A percentile compares a stretch with the other conserved stretches of the same genome.
These are phyloP conservation scores for Leptothorax acervorum DNA, from an alignment of 2,888 invertebrate species.

Conservation along the genomic window DNA sequence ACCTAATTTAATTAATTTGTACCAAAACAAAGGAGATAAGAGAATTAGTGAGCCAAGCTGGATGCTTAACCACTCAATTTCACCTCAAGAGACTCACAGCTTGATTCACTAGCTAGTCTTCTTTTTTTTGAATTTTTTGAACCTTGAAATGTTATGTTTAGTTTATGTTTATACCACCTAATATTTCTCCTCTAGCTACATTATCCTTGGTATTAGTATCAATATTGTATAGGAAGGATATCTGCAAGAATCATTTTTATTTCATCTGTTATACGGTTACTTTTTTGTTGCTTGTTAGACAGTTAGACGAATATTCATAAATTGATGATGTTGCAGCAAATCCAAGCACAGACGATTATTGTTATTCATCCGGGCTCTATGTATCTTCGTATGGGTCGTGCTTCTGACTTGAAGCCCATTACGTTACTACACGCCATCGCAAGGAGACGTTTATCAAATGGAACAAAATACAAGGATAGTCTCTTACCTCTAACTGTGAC, in stretches of 20 bases:
- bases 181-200: neutral
- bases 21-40: too few relatives aligned
- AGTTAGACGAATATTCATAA: slow-evolving; percentile 41
- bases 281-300: neutral
- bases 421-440: slow-evolving; percentile 95
- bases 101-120: too few relatives aligned
- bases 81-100: too few relatives aligned
- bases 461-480: slow-evolving; percentile 88
- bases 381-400: slow-evolving; percentile 95
- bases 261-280: neutral
- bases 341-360: slow-evolving; percentile 93
- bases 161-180: neutral
- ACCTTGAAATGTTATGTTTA: neutral
- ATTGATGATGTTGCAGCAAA: slow-evolving; percentile 86
- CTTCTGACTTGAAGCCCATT: slow-evolving; percentile 95
- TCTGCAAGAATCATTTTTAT: neutral
- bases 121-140: too few relatives aligned
- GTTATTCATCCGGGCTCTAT: slow-evolving; percentile 98
- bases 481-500: slow-evolving; percentile 90
- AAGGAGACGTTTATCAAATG: slow-evolving; percentile 86
- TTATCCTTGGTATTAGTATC: neutral
- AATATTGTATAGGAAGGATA: slow-evolving; percentile 2
- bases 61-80: too few relatives aligned
- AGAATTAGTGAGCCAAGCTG: too few relatives aligned
- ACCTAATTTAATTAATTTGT: too few relatives aligned